These are phyloP conservation scores for Drosophila nikananu DNA, from an alignment of 1,140 invertebrate species.

Conservation along the genomic window DNA sequence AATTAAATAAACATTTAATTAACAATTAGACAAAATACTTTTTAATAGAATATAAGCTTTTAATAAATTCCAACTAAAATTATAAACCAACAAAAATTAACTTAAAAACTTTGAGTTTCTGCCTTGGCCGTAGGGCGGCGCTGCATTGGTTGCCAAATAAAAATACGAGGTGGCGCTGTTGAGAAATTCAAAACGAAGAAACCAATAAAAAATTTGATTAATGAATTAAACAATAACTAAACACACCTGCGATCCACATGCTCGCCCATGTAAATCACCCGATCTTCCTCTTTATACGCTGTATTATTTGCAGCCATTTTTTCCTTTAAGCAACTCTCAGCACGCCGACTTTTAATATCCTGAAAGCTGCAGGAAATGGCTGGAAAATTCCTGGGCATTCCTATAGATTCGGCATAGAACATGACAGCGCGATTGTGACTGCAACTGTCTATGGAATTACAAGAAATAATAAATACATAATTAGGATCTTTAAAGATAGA, in stretches of 20 bases:
- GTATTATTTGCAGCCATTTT: conserved; percentile 8
- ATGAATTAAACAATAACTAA: neutral
- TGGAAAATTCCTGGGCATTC: conserved; percentile 66
- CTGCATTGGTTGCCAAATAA: conserved; percentile 71
- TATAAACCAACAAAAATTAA: neutral
- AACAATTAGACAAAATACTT: too few relatives aligned
- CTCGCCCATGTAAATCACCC: conserved; percentile 75
- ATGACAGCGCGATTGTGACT: conserved; percentile 79
- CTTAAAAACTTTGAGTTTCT: conserved; percentile 32
- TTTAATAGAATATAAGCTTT: rapidly evolving
- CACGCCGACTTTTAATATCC: conserved; percentile 40
- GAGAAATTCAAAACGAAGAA: neutral
- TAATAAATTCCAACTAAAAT: too few relatives aligned
- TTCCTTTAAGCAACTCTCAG: conserved; percentile 27
- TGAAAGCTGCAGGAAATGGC: conserved; percentile 55
- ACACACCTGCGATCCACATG: conserved; percentile 62
- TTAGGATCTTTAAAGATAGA: rapidly evolving
- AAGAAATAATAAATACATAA: neutral
- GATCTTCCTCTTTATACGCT: conserved; percentile 12
- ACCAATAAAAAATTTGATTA: too few relatives aligned
- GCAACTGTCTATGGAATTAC: conserved; percentile 64
- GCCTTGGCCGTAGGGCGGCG: conserved; percentile 75
- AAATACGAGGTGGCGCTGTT: conserved; percentile 64
- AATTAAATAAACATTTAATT: neutral
- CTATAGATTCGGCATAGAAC: conserved; percentile 76